Evolutionary conservation across 1,140 invertebrate genomes (phyloP).

Genomic region (Drosophila littoralis): DNA sequence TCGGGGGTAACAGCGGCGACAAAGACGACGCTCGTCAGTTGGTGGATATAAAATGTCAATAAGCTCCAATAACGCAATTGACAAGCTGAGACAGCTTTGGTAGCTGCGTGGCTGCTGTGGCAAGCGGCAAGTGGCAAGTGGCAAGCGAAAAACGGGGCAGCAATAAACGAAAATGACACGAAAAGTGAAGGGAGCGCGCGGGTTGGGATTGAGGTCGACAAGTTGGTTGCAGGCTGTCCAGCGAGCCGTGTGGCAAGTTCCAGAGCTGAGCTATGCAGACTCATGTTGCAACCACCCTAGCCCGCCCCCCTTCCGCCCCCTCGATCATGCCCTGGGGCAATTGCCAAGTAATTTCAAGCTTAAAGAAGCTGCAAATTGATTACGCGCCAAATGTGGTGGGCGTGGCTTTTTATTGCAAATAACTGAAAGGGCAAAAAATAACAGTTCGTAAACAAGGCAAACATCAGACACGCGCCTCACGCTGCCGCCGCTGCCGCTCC

Average conservation of each 20-base stretch:
- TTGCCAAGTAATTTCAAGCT: conserved; percentile 72
- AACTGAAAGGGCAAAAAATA: conserved; percentile 4
- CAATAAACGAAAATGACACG: conserved; percentile 42
- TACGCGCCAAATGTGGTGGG: conserved; percentile 41
- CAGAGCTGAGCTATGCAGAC: conserved; percentile 33
- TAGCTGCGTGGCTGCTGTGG: conserved; percentile 9
- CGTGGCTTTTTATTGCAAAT: conserved; percentile 41
- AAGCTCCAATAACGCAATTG: conserved; percentile 82
- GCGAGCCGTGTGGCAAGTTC: conserved; percentile 62
- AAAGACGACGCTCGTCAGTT: conserved; percentile 39
- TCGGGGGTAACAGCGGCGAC: not conserved
- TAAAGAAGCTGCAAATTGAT: conserved; percentile 70
- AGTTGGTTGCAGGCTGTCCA: conserved; percentile 32
- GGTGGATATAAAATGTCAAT: conserved; percentile 79
- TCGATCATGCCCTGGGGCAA: conserved; percentile 43
- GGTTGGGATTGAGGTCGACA: conserved; percentile 5
- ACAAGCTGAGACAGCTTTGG: conserved; percentile 66
- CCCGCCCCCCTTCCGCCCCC: not conserved
- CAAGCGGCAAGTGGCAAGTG: conserved; percentile 12
- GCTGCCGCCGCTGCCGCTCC: not conserved
- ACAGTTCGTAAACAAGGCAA: not conserved
- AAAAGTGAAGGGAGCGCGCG: not conserved
- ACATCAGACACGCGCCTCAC: conserved; percentile 10
- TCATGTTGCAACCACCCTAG: conserved; percentile 18
- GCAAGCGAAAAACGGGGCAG: conserved; percentile 23